Percentiles rank a stretch among this genome's conserved stretches.
These are phyloP conservation scores for Tenebrio molitor DNA, from an alignment of 1,140 invertebrate genomes.

Conservation along the genomic window DNA sequence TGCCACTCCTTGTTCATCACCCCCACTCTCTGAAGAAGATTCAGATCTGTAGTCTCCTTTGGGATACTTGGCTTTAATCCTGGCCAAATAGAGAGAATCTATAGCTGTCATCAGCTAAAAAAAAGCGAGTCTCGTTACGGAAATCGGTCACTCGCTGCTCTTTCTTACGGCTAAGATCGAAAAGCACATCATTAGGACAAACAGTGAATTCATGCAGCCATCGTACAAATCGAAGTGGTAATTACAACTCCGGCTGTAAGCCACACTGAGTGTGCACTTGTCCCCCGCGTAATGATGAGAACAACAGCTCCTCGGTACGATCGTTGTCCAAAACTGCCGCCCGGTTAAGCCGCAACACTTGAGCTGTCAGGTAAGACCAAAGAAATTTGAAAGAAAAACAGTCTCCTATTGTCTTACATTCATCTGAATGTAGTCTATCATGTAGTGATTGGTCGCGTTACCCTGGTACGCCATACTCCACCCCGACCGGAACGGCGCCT, in stretches of 20 bases:
- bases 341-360: neutral
- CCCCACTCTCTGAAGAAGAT: too few relatives aligned
- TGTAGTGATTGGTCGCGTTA: too few relatives aligned
- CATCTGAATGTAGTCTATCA: too few relatives aligned
- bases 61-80: neutral
- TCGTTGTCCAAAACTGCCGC: neutral
- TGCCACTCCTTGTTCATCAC: too few relatives aligned
- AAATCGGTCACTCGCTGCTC: neutral
- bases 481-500: too few relatives aligned
- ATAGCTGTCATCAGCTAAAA: neutral
- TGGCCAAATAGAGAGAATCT: neutral
- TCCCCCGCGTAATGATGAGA: neutral
- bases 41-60: neutral
- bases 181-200: neutral
- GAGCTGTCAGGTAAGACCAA: too few relatives aligned
- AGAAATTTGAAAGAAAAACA: too few relatives aligned
- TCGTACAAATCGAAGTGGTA: neutral
- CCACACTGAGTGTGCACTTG: neutral
- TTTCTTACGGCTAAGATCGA: neutral
- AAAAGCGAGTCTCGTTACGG: neutral
- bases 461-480: too few relatives aligned
- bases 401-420: too few relatives aligned
- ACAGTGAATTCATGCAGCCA: neutral
- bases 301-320: neutral
- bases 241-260: neutral